Evolutionary conservation across 2,888 invertebrate species (phyloP), one percentile per base, ranked within the genome.

Genomic region (Cephonodes hylas): DNA sequence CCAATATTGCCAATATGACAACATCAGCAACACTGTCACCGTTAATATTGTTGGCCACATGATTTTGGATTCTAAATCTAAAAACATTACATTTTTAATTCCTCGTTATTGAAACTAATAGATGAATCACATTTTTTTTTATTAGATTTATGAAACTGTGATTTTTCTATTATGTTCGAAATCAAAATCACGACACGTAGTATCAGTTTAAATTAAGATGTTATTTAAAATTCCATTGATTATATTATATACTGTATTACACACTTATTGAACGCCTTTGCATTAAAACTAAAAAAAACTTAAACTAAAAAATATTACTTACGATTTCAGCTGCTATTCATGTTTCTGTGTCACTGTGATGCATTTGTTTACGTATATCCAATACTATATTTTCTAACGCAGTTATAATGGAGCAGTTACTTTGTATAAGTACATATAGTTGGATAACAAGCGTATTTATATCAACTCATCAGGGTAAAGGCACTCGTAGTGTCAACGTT

Each of bases 1-100:
- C 88, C 88, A 88, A 62, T 73, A 72, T 22, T 73, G 65, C 88
- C 88, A 86, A 61, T 72, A 84, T 0, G 65, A 27, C 42, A 83
- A n/a, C n/a, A 66, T 62, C 7, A 63, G 61, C 18, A 66, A 23
- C 3, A 60, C 25, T 3, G 56, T 6, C n/a, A 61, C 56, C 0
- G 42, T 27, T 15, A 73, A 5, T n/a, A 42, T 53, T 22, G 53
- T 31, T 2, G 42, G 13, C 69, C 68, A 69, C 3, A 22, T 58
- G 77, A 77, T 77, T 22, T 61, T 61, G 22, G 13, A 44, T 53
- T 59, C 15, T 10, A 46, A 34, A 46, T 48, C 59, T 59, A 45
- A 15, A 59, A 59, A 22, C 4, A 6, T 3, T 31, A 18, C n/a
- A n/a, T 38, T 22, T 42, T 23, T 3, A 5, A 23, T 15, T 6